Evolutionary conservation across 2,113 vertebrate genomes (phyloP), one percentile per base, ranked within the genome.

Genomic region (Hemiscyllium ocellatum): DNA sequence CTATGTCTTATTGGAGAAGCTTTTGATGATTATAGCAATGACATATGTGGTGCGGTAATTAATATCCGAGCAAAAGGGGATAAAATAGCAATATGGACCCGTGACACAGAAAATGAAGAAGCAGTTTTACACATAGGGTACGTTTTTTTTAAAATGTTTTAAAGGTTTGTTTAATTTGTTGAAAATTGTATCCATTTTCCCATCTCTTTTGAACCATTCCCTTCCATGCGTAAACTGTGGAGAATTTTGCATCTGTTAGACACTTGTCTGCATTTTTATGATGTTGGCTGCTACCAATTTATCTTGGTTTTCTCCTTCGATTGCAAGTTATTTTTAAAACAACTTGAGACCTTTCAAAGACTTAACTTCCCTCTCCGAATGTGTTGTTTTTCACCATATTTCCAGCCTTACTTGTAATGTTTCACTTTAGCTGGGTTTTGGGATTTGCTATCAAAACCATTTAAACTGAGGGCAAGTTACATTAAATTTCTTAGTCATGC

Each of bases 61-160:
- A 99, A 98, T 94, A 97, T 99, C 95, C 98, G 98, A 0, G 96
- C 98, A 96, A 99, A 99, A 96, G 98, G 98, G 12, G 98, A 99
- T 97, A 99, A 99, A 97, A 98, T 98, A 0, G 98, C 98, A 0
- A 96, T 98, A 96, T 99, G 98, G 98, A 99, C 98, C 0, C 96
- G 97, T 2, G 98, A 98, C 95, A 98, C 98, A 0, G 98, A 98
- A 97, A 98, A 98, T 96, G 96, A 96, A 15, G 97, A 97, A 1
- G 97, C 97, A 0, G 98, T 98, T 86, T 97, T 98, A 22, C 96
- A 98, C 96, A 98, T 99, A 0, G 98, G 98, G 98, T 98, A 97
- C 97, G 56, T 52, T 95, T 47, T 47, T 47, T 47, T 47, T 47
- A 1, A 1, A 26, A 29, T 93, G 61, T 8, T 56, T 61, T 47